These are phyloP conservation scores for Pachliopta kotzebuea DNA, from an alignment of 2,888 invertebrate genomes.

Conservation along the genomic window DNA sequence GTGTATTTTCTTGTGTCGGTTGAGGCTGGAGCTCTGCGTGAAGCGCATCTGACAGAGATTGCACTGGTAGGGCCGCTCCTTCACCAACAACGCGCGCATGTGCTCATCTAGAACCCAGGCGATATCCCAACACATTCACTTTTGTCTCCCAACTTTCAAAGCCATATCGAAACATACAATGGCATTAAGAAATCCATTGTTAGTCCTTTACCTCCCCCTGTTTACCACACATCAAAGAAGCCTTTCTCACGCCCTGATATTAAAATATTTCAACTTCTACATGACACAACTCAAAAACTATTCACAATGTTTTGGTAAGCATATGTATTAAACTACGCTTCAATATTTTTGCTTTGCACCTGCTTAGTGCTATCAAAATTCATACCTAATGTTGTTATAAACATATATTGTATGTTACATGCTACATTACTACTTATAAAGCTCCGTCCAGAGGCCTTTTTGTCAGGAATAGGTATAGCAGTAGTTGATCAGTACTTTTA, in stretches of 20 bases:
- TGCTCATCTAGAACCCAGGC: conserved; percentile 78
- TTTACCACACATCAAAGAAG: conserved; percentile 67
- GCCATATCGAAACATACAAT: conserved; percentile 52
- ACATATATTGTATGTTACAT: conserved; percentile 32
- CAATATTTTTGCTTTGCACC: conserved; percentile 49
- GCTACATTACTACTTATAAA: conserved; percentile 39
- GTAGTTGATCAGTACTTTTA: background rate
- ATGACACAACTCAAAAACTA: conserved; percentile 78
- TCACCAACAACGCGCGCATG: conserved; percentile 78
- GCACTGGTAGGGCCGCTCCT: conserved; percentile 83
- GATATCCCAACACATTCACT: conserved; percentile 60
- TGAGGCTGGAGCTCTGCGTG: conserved; percentile 86
- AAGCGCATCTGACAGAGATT: conserved; percentile 85
- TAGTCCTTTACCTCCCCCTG: conserved; percentile 75
- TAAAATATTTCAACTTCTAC: conserved; percentile 42
- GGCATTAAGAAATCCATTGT: conserved; percentile 48
- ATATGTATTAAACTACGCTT: conserved; percentile 45
- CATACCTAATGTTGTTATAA: conserved; percentile 30
- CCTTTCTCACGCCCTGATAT: conserved; percentile 76
- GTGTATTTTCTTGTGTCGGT: conserved; percentile 86
- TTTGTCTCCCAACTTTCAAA: conserved; percentile 40
- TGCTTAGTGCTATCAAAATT: conserved; percentile 49
- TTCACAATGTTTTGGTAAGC: conserved; percentile 67
- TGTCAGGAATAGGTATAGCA: conserved; percentile 6
- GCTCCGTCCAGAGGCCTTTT: conserved; percentile 53